Evolutionary conservation across 2,113 vertebrate genomes (phyloP), one percentile per base, ranked within the genome.

Genomic region (Struthidea cinerea): DNA sequence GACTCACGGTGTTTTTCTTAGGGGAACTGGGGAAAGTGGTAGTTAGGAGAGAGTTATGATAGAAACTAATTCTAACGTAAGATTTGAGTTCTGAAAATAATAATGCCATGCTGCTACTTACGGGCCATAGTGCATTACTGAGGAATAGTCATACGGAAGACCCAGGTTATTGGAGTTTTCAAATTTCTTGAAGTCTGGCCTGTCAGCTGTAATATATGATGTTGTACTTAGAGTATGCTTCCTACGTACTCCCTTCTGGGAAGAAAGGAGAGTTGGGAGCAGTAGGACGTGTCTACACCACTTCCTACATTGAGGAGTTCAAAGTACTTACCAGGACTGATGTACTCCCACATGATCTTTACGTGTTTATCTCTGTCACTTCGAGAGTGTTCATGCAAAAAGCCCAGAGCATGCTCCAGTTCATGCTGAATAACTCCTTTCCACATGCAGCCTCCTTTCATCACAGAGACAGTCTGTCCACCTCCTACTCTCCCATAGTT

Each of bases 361-460:
- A 99, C 98, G 3, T 98, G 97, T 37, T 94, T 90, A 89, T 99
- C 98, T 37, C 98, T 96, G 93, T 99, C 99, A 32, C 98, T 98
- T 81, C 98, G 98, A 41, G 98, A 98, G 89, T 99, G 98, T 39
- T 99, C 98, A 4, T 99, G 98, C 23, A 98, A 97, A 68, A 99
- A 99, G 16, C 98, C 98, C 16, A 98, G 97, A 27, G 98, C 98
- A 1, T 99, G 99, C 93, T 98, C 98, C 37, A 99, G 92, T 68
- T 99, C 98, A 9, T 99, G 98, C 16, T 98, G 96, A 39, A 98
- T 98, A 56, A 98, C 94, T 59, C 98, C 98, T 19, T 98, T 98
- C 98, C 97, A 98, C 97, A 98, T 98, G 96, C 98, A 99, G 19
- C 98, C 98, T 30, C 96, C 98, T 61, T 95, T 97, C 97, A 98